A percentile compares a stretch with the other conserved stretches of the same genome.
phyloP scores from a whole-genome alignment of 2,113 vertebrate genomes.

The Gopherus evgoodei region DNA sequence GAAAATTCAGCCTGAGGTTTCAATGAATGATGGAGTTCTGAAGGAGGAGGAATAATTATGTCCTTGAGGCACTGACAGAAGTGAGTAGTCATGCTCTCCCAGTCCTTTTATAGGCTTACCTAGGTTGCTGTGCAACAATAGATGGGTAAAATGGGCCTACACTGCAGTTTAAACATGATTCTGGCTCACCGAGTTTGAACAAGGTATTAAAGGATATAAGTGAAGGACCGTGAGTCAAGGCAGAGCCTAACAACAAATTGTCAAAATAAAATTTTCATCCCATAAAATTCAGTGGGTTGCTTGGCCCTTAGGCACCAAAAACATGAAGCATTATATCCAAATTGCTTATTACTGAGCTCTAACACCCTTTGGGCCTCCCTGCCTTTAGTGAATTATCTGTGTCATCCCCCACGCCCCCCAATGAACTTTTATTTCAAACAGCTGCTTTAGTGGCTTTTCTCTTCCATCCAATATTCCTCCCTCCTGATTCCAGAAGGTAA shows the following conservation, averaged over 20 bases:
- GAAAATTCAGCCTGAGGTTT: not conserved
- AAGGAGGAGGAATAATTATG: not conserved
- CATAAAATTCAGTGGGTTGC: no score
- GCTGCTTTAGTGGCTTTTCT: no score
- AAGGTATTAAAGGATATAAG: no score
- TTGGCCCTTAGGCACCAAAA: no score
- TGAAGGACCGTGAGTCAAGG: no score
- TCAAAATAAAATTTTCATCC: no score
- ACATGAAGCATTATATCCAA: not conserved
- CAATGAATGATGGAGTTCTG: not conserved
- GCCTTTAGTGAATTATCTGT: not conserved
- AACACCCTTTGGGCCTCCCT: not conserved
- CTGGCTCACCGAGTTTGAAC: no score
- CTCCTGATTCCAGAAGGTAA: no score
- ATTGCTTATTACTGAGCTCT: not conserved
- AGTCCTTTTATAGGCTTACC: not conserved
- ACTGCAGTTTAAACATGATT: no score
- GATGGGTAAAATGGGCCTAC: not conserved
- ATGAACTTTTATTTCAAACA: no score
- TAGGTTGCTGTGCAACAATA: not conserved
- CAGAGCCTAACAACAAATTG: no score
- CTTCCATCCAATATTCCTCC: no score
- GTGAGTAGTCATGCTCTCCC: not conserved
- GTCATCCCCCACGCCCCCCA: rapidly evolving
- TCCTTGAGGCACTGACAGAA: not conserved